phyloP scores from a whole-genome alignment of 1,140 invertebrate species.

The Drosophila watanabei region DNA sequence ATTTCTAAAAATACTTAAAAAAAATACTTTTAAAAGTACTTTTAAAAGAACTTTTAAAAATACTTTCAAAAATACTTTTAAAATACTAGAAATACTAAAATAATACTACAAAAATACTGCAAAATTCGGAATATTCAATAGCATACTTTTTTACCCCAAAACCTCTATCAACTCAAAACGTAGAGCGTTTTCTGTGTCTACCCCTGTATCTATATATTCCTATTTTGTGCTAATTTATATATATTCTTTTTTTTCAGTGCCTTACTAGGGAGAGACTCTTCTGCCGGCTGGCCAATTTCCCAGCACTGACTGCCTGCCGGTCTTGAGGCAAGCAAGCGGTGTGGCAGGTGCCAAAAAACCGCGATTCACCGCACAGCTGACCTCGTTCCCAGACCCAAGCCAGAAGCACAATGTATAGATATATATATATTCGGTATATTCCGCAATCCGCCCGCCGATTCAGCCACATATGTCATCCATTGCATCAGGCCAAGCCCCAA shows the following conservation, averaged over 20 bases:
- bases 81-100: no score
- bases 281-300: conserved; percentile 12
- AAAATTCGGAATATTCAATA: no score
- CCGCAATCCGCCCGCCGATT: background rate
- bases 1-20: no score
- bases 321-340: background rate
- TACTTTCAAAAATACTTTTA: no score
- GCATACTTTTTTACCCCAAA: no score
- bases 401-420: conserved; percentile 31
- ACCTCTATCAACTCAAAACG: no score
- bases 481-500: conserved; percentile 47
- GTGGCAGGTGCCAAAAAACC: conserved; percentile 28
- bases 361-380: conserved; percentile 32
- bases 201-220: background rate
- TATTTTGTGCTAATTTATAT: background rate
- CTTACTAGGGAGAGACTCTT: background rate
- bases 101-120: no score
- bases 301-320: background rate
- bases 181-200: background rate
- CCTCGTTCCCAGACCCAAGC: conserved; percentile 31
- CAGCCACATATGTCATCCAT: conserved; percentile 16
- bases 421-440: no score
- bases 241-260: conserved; percentile 1
- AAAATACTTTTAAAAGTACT: no score
- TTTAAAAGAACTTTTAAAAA: no score